phyloP scores from a whole-genome alignment of 2,113 vertebrate species.

The Strigops habroptila region DNA sequence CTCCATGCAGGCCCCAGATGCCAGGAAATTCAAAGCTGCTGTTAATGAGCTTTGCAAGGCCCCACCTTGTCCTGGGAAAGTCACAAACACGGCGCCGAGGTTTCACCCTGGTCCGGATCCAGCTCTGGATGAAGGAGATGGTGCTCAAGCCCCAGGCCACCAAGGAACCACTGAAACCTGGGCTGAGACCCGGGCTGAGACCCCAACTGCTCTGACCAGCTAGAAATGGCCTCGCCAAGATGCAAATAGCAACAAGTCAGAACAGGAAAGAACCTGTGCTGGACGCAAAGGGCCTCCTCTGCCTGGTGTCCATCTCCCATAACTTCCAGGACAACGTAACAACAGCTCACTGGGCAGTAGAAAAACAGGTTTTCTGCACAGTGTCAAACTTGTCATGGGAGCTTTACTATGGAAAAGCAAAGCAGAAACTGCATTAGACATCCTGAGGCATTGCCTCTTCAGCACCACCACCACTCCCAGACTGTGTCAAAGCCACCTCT shows the following conservation, averaged over 20 bases:
- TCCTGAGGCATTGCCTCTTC: not conserved
- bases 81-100: rapidly evolving
- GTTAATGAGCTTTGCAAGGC: conserved; percentile 21
- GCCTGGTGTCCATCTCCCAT: not conserved
- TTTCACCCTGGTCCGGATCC: not conserved
- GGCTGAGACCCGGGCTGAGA: not conserved
- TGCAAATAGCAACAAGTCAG: not conserved
- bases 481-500: not conserved
- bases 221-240: not conserved
- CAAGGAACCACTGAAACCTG: not conserved
- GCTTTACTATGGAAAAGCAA: not conserved
- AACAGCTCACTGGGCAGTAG: not conserved
- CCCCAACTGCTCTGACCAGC: not conserved
- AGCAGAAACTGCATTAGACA: not conserved
- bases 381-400: not conserved
- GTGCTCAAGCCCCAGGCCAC: not conserved
- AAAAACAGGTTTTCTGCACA: not conserved
- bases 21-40: conserved; percentile 50
- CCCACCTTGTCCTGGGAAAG: conserved; percentile 32
- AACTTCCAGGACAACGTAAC: rapidly evolving
- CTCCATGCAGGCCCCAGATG: not conserved
- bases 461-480: not conserved
- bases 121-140: not conserved
- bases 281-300: not conserved
- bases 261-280: not conserved